These are phyloP conservation scores for Tromatobia lineatoria DNA, from an alignment of 2,888 invertebrate species.

Conservation along the genomic window DNA sequence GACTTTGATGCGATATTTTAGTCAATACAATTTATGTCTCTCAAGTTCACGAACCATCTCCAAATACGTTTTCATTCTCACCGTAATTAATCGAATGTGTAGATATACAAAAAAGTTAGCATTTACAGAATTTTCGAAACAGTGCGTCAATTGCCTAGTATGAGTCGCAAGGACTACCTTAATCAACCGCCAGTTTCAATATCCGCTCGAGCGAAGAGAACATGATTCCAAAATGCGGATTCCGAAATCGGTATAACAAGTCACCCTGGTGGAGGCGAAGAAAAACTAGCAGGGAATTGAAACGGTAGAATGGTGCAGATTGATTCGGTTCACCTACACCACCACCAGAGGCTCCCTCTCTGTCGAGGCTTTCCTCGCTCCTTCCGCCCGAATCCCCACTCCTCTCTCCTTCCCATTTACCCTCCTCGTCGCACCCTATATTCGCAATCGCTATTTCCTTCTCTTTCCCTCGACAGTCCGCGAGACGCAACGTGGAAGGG, in stretches of 20 bases:
- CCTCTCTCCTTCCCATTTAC: constrained; percentile 13
- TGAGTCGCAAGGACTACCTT: too few relatives aligned
- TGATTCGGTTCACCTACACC: constrained; percentile 74
- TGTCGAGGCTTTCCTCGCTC: constrained; percentile 35
- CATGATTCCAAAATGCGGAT: not conserved
- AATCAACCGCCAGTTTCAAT: too few relatives aligned
- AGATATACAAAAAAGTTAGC: too few relatives aligned
- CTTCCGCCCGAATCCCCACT: constrained; percentile 21
- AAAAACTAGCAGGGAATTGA: constrained; percentile 41
- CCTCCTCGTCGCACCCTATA: not conserved
- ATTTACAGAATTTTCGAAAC: too few relatives aligned
- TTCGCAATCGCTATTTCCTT: not conserved
- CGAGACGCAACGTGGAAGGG: constrained; percentile 82
- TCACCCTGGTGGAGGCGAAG: not conserved
- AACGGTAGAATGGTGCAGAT: constrained; percentile 70
- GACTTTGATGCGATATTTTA: too few relatives aligned
- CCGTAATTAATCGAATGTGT: too few relatives aligned
- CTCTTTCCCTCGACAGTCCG: constrained; percentile 48
- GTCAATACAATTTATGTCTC: too few relatives aligned
- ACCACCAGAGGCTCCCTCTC: constrained; percentile 23
- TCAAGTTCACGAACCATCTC: too few relatives aligned
- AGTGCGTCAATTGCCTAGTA: too few relatives aligned
- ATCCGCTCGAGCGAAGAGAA: not conserved
- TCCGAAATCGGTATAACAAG: too few relatives aligned
- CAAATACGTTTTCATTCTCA: too few relatives aligned